phyloP scores from a whole-genome alignment of 2,113 vertebrate species.

The Electrona antarctica region DNA sequence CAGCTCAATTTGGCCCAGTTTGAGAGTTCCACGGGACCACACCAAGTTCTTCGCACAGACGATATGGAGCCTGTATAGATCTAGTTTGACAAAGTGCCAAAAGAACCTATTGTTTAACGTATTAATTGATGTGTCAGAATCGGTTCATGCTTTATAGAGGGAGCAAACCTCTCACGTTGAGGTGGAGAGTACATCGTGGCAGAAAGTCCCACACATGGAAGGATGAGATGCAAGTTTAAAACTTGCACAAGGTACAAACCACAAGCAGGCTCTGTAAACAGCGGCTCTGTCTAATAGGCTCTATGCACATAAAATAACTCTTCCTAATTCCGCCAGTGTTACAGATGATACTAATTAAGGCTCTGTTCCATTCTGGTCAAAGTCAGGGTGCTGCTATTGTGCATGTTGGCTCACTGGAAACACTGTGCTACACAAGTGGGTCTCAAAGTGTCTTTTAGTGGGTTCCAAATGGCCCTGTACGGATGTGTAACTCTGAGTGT shows the following conservation, averaged over 20 bases:
- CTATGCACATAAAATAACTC: too few species aligned
- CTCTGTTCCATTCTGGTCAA: too few species aligned
- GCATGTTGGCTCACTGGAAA: too few species aligned
- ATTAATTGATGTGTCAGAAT: constrained; percentile 62
- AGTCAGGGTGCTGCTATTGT: too few species aligned
- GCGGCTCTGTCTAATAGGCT: neutral
- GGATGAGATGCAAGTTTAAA: constrained; percentile 7
- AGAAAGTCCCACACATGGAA: constrained; percentile 20
- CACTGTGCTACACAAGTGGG: too few species aligned
- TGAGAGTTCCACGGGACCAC: constrained; percentile 20
- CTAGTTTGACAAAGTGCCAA: constrained; percentile 75
- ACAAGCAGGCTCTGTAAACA: constrained; percentile 10
- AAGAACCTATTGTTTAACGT: constrained; percentile 54
- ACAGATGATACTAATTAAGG: too few species aligned
- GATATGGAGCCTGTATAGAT: constrained; percentile 44
- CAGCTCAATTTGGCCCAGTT: constrained; percentile 31
- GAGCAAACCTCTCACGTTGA: constrained; percentile 35
- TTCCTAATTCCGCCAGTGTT: too few species aligned
- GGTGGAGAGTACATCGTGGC: constrained; percentile 16
- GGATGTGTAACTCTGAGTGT: too few species aligned
- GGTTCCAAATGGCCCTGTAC: too few species aligned
- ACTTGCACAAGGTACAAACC: constrained; percentile 61
- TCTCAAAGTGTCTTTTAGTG: too few species aligned
- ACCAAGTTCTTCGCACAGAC: constrained; percentile 46
- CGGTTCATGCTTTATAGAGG: constrained; percentile 78